Percentiles rank a stretch among this genome's conserved stretches.
Evolutionary conservation across 2,113 vertebrate species (phyloP).

Genomic region (Hippocampus barbouri): DNA sequence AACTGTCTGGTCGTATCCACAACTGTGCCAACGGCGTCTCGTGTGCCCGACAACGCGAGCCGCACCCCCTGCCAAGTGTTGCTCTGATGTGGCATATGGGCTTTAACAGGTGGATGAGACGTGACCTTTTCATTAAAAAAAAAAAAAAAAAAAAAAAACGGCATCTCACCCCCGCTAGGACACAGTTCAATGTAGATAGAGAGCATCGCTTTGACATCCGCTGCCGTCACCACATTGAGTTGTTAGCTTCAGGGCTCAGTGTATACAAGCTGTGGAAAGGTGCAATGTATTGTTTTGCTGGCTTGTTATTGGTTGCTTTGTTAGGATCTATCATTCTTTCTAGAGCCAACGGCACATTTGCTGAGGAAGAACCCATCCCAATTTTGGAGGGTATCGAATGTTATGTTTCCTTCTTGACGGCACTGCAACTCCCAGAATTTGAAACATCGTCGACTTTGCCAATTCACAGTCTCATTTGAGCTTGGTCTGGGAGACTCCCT

Average conservation of each 20-base stretch:
- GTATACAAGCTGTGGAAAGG: constrained; percentile 46
- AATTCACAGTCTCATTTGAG: no score
- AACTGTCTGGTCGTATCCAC: constrained; percentile 44
- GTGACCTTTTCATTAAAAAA: constrained; percentile 66
- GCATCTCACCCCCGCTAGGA: constrained; percentile 38
- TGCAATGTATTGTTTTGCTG: constrained; percentile 21
- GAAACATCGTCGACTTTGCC: no score
- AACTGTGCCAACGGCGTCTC: constrained; percentile 44
- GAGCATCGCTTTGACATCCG: constrained; percentile 53
- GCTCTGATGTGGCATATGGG: constrained; percentile 66
- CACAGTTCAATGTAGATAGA: constrained; percentile 39
- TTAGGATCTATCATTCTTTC: background rate
- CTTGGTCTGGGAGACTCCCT: no score
- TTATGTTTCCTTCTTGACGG: no score
- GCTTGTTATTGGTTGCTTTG: background rate
- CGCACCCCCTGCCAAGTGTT: constrained; percentile 52
- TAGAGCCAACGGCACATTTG: background rate
- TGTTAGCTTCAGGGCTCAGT: constrained; percentile 36
- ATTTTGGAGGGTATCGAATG: no score
- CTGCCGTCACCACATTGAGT: constrained; percentile 52
- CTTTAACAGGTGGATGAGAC: constrained; percentile 68
- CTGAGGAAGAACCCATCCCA: no score
- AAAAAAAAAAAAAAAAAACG: no score
- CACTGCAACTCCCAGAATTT: no score
- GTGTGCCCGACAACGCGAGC: constrained; percentile 48